These are phyloP conservation scores for Cyaniris semiargus DNA, from an alignment of 2,888 invertebrate species.

Conservation along the genomic window DNA sequence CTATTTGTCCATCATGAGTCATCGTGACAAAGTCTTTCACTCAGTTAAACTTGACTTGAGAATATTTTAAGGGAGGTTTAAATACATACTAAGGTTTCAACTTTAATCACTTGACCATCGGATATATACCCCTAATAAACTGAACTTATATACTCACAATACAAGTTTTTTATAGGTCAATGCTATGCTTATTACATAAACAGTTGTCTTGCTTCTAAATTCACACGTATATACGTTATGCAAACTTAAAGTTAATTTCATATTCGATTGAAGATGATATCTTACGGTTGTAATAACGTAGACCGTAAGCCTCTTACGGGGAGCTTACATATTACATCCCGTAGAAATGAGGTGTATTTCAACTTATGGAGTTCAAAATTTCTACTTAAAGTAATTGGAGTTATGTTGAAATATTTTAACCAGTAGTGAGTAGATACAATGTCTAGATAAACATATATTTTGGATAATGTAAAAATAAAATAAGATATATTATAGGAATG, in stretches of 20 bases:
- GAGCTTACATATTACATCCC: not conserved
- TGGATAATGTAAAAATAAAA: not conserved
- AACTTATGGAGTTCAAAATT: not conserved
- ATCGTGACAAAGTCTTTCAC: too few relatives aligned
- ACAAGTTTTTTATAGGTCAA: too few relatives aligned
- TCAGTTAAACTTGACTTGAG: too few relatives aligned
- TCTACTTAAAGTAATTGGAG: not conserved
- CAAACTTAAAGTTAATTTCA: not conserved
- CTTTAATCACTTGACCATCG: too few relatives aligned
- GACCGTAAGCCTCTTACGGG: not conserved
- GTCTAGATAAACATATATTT: not conserved
- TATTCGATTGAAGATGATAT: not conserved
- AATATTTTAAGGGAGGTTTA: too few relatives aligned
- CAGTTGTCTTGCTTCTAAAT: too few relatives aligned
- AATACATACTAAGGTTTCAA: too few relatives aligned
- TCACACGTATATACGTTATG: too few relatives aligned
- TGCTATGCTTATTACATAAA: too few relatives aligned
- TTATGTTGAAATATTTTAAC: not conserved
- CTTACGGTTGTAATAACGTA: slow-evolving; percentile 1
- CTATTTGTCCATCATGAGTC: too few relatives aligned
- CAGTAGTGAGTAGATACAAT: not conserved
- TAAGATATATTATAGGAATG: not conserved
- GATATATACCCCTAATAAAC: too few relatives aligned
- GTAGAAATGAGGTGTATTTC: slow-evolving; percentile 5
- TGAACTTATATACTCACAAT: too few relatives aligned